Evolutionary conservation across 2,888 invertebrate species (phyloP).

Genomic region (Drosophila borealis): DNA sequence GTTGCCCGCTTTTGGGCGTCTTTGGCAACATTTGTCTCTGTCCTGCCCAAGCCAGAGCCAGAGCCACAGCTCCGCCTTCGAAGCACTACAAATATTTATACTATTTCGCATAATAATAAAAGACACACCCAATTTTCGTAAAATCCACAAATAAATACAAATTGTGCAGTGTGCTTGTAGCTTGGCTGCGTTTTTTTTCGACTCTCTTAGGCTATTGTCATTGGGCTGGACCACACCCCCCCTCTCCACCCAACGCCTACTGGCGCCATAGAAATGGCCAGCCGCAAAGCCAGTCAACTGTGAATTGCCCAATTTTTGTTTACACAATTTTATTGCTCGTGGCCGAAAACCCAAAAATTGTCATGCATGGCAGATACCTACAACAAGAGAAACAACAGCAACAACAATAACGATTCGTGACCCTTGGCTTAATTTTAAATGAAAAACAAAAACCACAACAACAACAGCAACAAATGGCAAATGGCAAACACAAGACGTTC

Average conservation of each 20-base stretch:
- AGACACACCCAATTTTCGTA: slow-evolving; percentile 73
- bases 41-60: neutral
- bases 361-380: slow-evolving; percentile 56
- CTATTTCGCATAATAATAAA: slow-evolving; percentile 66
- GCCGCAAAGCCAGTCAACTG: slow-evolving; percentile 82
- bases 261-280: slow-evolving; percentile 61
- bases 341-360: slow-evolving; percentile 49
- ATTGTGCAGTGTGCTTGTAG: slow-evolving; percentile 42
- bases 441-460: slow-evolving; percentile 34
- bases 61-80: no score
- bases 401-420: slow-evolving; percentile 23
- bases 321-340: slow-evolving; percentile 68
- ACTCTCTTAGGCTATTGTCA: slow-evolving; percentile 21
- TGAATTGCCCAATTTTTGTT: slow-evolving; percentile 77
- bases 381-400: slow-evolving; percentile 30
- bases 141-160: slow-evolving; percentile 78
- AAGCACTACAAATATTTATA: slow-evolving; percentile 59
- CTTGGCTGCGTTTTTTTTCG: neutral
- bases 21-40: slow-evolving; percentile 24
- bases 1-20: slow-evolving; percentile 47
- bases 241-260: neutral
- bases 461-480: slow-evolving; percentile 12
- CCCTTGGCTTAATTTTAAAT: slow-evolving; percentile 61
- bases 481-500: slow-evolving; percentile 24
- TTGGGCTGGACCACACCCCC: slow-evolving; percentile 36